These are phyloP conservation scores for Halesus radiatus DNA, from an alignment of 1,140 invertebrate species.

Conservation along the genomic window DNA sequence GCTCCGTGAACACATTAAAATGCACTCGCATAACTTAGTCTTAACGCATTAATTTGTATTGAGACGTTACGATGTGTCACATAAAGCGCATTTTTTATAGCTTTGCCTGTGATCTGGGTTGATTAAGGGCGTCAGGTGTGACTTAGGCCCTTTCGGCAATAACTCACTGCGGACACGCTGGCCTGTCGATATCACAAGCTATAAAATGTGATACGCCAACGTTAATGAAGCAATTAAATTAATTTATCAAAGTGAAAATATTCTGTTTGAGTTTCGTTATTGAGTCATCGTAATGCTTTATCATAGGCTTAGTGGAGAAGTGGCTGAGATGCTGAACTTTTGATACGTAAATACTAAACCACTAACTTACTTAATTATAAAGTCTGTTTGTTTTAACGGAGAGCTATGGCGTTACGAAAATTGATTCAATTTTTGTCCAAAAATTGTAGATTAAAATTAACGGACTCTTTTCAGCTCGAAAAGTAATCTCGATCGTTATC, in stretches of 20 bases:
- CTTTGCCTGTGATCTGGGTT: not conserved
- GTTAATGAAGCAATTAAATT: conserved; percentile 21
- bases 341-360: too few relatives aligned
- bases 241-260: not conserved
- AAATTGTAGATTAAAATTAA: too few relatives aligned
- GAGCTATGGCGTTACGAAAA: too few relatives aligned
- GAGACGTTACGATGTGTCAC: conserved; percentile 50
- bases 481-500: too few relatives aligned
- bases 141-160: not conserved
- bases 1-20: not conserved
- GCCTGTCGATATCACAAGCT: not conserved
- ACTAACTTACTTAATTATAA: too few relatives aligned
- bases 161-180: not conserved
- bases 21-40: conserved; percentile 2
- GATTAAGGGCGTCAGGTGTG: conserved; percentile 23
- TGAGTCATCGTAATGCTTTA: too few relatives aligned
- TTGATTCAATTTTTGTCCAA: too few relatives aligned
- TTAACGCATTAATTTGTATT: conserved; percentile 29
- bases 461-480: too few relatives aligned
- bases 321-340: too few relatives aligned
- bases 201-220: not conserved
- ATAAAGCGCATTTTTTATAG: conserved; percentile 51
- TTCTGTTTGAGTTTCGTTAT: too few relatives aligned
- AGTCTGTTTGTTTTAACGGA: too few relatives aligned
- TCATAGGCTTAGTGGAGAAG: too few relatives aligned